A percentile compares a stretch with the other conserved stretches of the same genome.
Conservation (phyloP, 2,797 vertebrate species). For the Tokudaia muenninki region DNA sequence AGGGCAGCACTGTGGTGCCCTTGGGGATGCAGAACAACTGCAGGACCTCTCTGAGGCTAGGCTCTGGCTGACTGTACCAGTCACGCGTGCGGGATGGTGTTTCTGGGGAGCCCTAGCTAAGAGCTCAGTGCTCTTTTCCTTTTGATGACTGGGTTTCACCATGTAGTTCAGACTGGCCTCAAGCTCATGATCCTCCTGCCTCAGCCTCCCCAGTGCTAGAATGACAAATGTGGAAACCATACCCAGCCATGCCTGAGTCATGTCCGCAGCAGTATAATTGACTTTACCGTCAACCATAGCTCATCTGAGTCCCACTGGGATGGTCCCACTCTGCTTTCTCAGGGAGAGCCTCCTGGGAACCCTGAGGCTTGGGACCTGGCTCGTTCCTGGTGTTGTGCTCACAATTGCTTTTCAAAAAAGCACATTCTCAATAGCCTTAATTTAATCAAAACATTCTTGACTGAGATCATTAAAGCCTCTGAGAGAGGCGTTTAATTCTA, state of each 20-base stretch:
- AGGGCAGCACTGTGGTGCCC: background rate
- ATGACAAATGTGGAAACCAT: background rate
- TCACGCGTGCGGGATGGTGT: rapidly evolving
- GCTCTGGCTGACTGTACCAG: background rate
- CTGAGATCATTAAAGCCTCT: slow-evolving; percentile 86
- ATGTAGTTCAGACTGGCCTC: background rate
- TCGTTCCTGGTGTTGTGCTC: slow-evolving; percentile 77
- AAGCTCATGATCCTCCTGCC: background rate
- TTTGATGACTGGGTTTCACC: background rate
- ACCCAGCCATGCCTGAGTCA: too few species aligned
- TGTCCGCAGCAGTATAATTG: rapidly evolving
- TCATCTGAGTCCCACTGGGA: background rate
- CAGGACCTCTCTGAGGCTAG: background rate
- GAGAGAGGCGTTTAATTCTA: slow-evolving; percentile 88
- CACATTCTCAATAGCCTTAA: slow-evolving; percentile 85
- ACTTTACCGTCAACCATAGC: slow-evolving; percentile 28
- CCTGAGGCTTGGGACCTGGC: slow-evolving; percentile 44
- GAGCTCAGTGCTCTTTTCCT: background rate
- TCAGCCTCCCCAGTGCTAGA: background rate
- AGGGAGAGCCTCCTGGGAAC: background rate
- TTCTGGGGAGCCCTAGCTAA: background rate
- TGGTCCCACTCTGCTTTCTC: slow-evolving; percentile 28
- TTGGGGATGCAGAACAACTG: background rate
- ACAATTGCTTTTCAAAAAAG: slow-evolving; percentile 80
- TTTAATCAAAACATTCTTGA: slow-evolving; percentile 88